Evolutionary conservation across 2,888 invertebrate genomes (phyloP), one percentile per base, ranked within the genome.

Genomic region (Acleris literana): DNA sequence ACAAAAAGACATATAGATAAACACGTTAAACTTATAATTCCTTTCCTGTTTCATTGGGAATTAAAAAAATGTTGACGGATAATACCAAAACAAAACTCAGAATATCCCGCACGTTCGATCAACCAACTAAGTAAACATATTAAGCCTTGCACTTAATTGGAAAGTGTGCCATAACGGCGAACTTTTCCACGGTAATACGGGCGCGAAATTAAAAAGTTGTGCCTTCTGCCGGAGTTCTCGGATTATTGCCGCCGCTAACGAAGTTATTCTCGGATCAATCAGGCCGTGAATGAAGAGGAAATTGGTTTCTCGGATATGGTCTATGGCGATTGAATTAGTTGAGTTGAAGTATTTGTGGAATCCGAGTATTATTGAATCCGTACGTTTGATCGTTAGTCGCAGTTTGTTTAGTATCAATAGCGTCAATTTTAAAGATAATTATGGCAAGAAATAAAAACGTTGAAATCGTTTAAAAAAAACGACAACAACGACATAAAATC

Each of bases 141-240:
- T 64, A 54, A 48, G 59, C 58, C 43, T 64, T 64, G 58, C 58
- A 49, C 64, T 59, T 60, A 60, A 64, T 64, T 55, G 54, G 29
- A 55, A 64, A 64, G 64, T 64, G 60, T 22, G 22, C 39, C 53
- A 53, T 48, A 56, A 56, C 64, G 20, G 59, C 54, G 54, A 64
- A 64, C 64, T 64, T 60, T 55, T 7, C 29, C 39, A 46, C 29
- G 54, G 54, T 53, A 48, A 17, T 46, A 54, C 13, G 39, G 22
- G 22, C 22, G 54, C 54, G 60, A 60, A 61, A 65, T 65, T 60
- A 65, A 65, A 65, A 65, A 65, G 60, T 65, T 65, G 58, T 57
- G 51, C 53, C 39, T 49, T 49, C 49, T 22, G 57, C 51, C 20
- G 16, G 57, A 52, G 46, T 48, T 59, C 59, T 39, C 33, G 60